Percentiles rank a stretch among this genome's conserved stretches.
phyloP scores from a whole-genome alignment of 2,888 invertebrate genomes.

The Agriotes lineatus region DNA sequence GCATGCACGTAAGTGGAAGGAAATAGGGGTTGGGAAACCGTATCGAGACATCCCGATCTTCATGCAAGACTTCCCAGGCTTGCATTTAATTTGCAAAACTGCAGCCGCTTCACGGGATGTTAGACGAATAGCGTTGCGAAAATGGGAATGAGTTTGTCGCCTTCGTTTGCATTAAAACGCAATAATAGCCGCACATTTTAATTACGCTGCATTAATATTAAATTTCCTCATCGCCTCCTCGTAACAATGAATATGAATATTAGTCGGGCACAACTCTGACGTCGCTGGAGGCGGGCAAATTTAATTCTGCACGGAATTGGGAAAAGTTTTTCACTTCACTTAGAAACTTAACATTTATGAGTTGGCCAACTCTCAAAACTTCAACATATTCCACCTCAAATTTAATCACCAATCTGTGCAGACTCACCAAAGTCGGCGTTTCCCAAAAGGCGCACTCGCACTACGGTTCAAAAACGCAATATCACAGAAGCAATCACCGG shows the following conservation, averaged over 20 bases:
- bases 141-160: neutral
- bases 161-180: neutral
- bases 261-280: no score
- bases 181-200: neutral
- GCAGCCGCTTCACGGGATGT: neutral
- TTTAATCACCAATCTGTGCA: no score
- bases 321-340: no score
- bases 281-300: no score
- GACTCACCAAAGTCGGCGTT: neutral
- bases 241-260: no score
- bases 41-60: constrained; percentile 26
- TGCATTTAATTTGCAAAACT: constrained; percentile 22
- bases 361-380: no score
- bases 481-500: neutral
- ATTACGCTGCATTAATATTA: neutral
- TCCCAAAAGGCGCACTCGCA: neutral
- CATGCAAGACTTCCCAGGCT: constrained; percentile 1
- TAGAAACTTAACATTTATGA: no score
- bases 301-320: no score
- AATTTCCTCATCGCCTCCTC: no score
- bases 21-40: constrained; percentile 1
- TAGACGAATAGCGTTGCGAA: neutral
- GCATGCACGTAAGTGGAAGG: constrained; percentile 1
- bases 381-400: no score
- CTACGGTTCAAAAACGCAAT: neutral